Conservation (phyloP, 2,797 vertebrate species). For the Chelonia mydas region DNA sequence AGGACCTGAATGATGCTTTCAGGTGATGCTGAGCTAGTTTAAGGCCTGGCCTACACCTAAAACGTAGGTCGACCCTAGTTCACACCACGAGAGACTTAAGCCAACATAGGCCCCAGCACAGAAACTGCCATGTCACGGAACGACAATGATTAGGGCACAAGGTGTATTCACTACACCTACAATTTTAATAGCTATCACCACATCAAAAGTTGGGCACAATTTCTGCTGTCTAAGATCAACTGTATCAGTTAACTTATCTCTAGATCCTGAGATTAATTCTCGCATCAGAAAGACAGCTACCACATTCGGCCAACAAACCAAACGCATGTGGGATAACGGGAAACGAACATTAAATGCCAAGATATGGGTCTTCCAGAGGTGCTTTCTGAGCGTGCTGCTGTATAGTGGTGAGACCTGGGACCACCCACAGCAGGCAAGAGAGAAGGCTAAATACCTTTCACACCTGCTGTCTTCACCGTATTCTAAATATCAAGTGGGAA, state of each 20-base stretch:
- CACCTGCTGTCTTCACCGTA: background rate
- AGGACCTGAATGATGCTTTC: background rate
- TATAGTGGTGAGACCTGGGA: background rate
- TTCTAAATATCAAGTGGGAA: background rate
- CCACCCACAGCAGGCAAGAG: too few relatives aligned
- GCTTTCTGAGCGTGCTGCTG: background rate
- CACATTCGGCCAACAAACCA: background rate
- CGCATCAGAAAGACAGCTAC: background rate
- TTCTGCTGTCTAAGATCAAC: background rate
- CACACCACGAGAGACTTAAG: background rate
- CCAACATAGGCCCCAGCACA: background rate
- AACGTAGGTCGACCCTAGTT: background rate
- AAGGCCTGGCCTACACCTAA: background rate
- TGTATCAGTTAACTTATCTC: background rate
- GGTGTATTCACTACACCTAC: background rate
- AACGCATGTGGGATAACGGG: background rate
- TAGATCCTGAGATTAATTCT: background rate
- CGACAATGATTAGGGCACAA: background rate
- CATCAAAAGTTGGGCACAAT: background rate
- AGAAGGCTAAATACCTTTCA: background rate
- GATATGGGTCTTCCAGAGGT: background rate
- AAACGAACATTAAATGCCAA: background rate
- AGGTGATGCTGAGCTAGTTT: background rate
- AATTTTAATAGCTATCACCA: background rate
- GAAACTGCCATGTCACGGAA: background rate